Evolutionary conservation across 2,888 invertebrate species (phyloP), one percentile per base, ranked within the genome.

Genomic region (Exephanes ischioxanthus): DNA sequence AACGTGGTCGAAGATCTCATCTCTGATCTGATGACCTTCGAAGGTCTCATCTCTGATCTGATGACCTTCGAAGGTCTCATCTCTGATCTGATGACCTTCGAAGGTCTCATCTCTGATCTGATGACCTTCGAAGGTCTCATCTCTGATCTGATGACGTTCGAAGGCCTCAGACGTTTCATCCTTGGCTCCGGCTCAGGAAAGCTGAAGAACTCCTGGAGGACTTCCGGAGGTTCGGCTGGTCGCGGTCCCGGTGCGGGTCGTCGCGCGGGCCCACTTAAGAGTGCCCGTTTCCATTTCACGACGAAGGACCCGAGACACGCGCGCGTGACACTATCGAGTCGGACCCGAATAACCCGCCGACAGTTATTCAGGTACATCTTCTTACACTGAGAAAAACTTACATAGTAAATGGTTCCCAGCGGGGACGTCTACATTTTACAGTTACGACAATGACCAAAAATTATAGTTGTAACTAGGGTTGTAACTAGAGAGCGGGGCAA

Each of bases 261-360:
- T n/a, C 37, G 68, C 41, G 66, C 71, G 48, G 58, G 58, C 78
- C 86, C 88, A 89, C 89, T 90, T 88, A 89, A 86, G 88, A 86
- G 83, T 63, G 26, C 61, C 80, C 76, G 88, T 90, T 92, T 90
- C 89, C 87, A 88, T 88, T 90, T 88, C 86, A 84, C 84, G 73
- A 79, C 48, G 37, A 73, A 75, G 78, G 79, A 16, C 45, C 61
- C 83, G n/a, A 76, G 30, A 68, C 73, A 22, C 71, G 55, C 63
- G 70, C 75, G 19, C n/a, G 19, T 68, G 72, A 61, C 58, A 30
- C 63, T 53, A 68, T 79, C 30, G 11, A 55, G 37, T 71, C 22
- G 11, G 14, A 58, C 11, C 26, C 14, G 58, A 58, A 58, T 3
- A 58, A 58, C 58, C 3, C 55, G 33, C 58, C 76, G 30, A 22